phyloP scores from a whole-genome alignment of 2,113 vertebrate genomes.

The Corythornis cristatus region DNA sequence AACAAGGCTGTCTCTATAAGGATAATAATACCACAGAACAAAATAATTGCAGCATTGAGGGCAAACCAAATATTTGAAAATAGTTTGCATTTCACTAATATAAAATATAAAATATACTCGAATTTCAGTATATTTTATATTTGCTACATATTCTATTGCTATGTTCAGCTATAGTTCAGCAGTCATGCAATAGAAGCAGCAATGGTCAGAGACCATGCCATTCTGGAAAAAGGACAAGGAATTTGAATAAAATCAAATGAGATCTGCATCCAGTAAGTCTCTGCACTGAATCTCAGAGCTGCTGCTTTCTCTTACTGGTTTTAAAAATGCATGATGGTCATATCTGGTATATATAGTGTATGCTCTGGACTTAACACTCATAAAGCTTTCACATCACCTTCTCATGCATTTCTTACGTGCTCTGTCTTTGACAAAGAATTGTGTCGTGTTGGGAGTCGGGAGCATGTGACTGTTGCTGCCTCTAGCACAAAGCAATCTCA shows the following conservation, averaged over 20 bases:
- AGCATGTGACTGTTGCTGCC: neutral
- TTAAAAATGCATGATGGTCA: neutral
- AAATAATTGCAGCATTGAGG: neutral
- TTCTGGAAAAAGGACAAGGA: neutral
- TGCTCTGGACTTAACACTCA: neutral
- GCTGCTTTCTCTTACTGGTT: neutral
- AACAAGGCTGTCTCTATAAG: neutral
- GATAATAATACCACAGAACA: neutral
- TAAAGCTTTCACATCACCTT: neutral
- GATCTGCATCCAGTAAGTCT: neutral
- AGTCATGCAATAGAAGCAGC: neutral
- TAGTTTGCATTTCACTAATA: neutral
- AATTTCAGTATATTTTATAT: neutral
- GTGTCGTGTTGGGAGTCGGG: neutral
- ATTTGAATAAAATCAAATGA: neutral
- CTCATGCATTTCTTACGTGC: neutral
- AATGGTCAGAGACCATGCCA: neutral
- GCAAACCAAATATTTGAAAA: neutral
- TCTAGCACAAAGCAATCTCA: neutral
- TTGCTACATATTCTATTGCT: neutral
- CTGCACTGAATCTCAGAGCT: neutral
- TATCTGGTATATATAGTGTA: neutral
- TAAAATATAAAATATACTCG: no score
- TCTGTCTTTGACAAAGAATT: neutral
- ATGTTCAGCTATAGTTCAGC: neutral